Percentiles rank a stretch among this genome's conserved stretches.
Evolutionary conservation across 2,113 vertebrate species (phyloP).

Genomic region (Cariama cristata): DNA sequence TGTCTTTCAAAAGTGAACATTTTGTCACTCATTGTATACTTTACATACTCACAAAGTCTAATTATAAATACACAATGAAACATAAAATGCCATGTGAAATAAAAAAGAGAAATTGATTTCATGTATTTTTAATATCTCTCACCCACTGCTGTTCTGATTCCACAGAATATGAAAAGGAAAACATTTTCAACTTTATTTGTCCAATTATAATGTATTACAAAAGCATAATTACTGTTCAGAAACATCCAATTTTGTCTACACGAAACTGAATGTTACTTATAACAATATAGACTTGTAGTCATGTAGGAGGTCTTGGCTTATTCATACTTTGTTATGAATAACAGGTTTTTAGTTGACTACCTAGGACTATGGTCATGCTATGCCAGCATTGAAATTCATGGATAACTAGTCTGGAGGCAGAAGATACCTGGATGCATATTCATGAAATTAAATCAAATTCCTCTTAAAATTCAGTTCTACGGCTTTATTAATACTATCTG

Average conservation of each 20-base stretch:
- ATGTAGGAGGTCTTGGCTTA: not conserved
- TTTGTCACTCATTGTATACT: not conserved
- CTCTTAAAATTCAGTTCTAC: not conserved
- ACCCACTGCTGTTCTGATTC: not conserved
- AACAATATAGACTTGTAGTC: not conserved
- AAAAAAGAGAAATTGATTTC: not conserved
- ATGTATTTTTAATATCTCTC: not conserved
- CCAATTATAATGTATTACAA: not conserved
- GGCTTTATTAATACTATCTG: conserved; percentile 2
- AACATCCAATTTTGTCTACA: not conserved
- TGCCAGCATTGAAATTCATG: not conserved
- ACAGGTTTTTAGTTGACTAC: not conserved
- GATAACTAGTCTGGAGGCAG: not conserved
- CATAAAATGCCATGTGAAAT: not conserved
- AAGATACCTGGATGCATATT: conserved; percentile 17
- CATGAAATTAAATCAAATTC: not conserved
- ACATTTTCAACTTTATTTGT: not conserved
- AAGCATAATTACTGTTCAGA: conserved; percentile 13
- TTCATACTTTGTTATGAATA: not conserved
- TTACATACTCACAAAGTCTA: not conserved
- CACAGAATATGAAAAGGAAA: not conserved
- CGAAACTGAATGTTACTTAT: not conserved
- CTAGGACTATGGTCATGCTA: not conserved
- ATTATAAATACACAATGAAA: not conserved
- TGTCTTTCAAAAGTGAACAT: not conserved